Conservation (phyloP, 2,797 vertebrate genomes). For the Liparis tanakae region DNA sequence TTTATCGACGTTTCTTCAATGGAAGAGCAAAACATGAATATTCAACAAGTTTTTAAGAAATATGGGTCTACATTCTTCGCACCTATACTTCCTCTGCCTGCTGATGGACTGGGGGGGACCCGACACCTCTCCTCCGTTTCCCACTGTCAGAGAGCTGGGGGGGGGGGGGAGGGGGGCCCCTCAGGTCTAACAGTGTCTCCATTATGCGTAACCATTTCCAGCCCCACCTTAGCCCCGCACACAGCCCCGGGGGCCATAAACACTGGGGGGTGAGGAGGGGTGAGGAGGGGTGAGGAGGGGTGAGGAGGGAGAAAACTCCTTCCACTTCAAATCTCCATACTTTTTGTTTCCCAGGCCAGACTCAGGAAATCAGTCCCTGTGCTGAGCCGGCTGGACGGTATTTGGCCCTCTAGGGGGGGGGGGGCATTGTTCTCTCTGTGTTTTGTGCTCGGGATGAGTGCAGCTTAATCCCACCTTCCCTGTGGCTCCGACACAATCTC, state of each 20-base stretch:
- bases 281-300: slow-evolving; percentile 19
- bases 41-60: slow-evolving; percentile 24
- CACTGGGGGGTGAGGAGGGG: slow-evolving; percentile 7
- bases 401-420: slow-evolving; percentile 45
- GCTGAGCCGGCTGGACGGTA: slow-evolving; percentile 48
- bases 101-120: slow-evolving; percentile 37
- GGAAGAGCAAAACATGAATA: slow-evolving; percentile 2
- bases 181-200: slow-evolving; percentile 65
- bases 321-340: slow-evolving; percentile 55
- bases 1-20: background rate
- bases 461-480: slow-evolving; percentile 69
- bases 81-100: slow-evolving; percentile 43
- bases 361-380: slow-evolving; percentile 60
- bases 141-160: slow-evolving; percentile 28
- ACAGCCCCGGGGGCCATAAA: slow-evolving; percentile 60
- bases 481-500: slow-evolving; percentile 47
- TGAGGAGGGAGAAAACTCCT: slow-evolving; percentile 30
- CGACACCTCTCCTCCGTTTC: no score
- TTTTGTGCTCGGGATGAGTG: slow-evolving; percentile 61
- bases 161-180: slow-evolving; percentile 44
- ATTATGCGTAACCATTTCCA: slow-evolving; percentile 74
- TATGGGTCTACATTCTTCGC: slow-evolving; percentile 48
- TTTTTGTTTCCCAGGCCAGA: slow-evolving; percentile 55
- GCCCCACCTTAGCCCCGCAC: slow-evolving; percentile 60
- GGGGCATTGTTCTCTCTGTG: slow-evolving; percentile 63